phyloP scores from a whole-genome alignment of 2,888 invertebrate genomes.

The Dicranocentrus wangi region DNA sequence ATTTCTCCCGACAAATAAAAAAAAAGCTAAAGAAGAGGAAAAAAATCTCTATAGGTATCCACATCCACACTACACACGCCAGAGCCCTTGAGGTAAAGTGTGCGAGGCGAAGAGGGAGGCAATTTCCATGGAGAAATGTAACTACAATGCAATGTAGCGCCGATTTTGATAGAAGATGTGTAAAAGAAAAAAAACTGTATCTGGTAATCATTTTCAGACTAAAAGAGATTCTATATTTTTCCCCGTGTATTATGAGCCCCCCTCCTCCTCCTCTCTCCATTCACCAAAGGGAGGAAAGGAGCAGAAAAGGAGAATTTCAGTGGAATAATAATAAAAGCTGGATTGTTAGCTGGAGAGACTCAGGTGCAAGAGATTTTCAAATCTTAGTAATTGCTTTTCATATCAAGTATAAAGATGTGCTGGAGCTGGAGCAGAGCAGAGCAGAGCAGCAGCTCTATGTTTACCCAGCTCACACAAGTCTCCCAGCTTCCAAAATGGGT shows the following conservation, averaged over 20 bases:
- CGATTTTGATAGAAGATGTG: too few species aligned
- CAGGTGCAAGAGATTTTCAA: constrained; percentile 66
- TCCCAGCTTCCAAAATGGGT: too few species aligned
- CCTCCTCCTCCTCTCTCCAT: constrained; percentile 24
- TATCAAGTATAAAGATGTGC: constrained; percentile 63
- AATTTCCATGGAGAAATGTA: too few species aligned
- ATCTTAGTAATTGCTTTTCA: constrained; percentile 66
- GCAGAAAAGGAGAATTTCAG: constrained; percentile 33
- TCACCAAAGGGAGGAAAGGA: constrained; percentile 44
- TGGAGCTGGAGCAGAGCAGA: neutral
- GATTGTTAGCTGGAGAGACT: constrained; percentile 43
- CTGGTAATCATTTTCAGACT: constrained; percentile 44
- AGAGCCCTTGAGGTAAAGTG: too few species aligned
- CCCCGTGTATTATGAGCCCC: constrained; percentile 22
- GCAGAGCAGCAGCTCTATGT: too few species aligned
- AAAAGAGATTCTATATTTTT: constrained; percentile 48
- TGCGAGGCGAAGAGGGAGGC: too few species aligned
- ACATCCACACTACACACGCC: too few species aligned
- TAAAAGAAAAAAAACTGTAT: too few species aligned
- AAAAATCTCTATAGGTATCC: neutral
- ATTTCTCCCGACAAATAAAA: neutral
- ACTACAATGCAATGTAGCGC: too few species aligned
- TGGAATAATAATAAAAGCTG: constrained; percentile 52
- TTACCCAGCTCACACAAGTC: constrained; percentile 22
- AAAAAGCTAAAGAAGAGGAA: constrained; percentile 17